These are phyloP conservation scores for Drosophila melanosoma DNA, from an alignment of 2,888 invertebrate species.

Conservation along the genomic window DNA sequence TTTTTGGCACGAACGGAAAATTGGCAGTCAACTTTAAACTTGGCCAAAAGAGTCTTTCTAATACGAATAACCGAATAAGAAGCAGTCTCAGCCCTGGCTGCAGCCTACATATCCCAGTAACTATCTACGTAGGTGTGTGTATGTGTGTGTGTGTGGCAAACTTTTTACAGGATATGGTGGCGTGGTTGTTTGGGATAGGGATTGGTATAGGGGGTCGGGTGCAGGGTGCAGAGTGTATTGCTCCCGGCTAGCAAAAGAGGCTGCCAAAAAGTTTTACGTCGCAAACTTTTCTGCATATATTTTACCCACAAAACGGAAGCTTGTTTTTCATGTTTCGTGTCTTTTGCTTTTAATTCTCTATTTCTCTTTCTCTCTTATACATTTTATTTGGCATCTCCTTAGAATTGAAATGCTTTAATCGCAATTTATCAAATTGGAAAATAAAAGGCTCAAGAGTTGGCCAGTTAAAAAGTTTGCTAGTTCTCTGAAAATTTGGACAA, in stretches of 20 bases:
- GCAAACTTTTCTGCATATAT: slow-evolving; percentile 79
- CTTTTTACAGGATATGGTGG: slow-evolving; percentile 32
- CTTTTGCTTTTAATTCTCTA: slow-evolving; percentile 56
- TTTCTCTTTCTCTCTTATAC: background rate
- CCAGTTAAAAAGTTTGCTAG: slow-evolving; percentile 45
- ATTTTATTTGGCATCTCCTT: slow-evolving; percentile 30
- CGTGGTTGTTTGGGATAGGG: background rate
- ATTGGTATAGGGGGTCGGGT: background rate
- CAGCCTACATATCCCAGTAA: slow-evolving; percentile 36
- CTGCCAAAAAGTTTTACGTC: slow-evolving; percentile 75
- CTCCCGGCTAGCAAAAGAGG: slow-evolving; percentile 44
- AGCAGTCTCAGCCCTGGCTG: slow-evolving; percentile 37
- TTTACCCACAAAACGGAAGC: slow-evolving; percentile 74
- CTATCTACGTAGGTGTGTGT: slow-evolving; percentile 15
- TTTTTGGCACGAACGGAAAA: slow-evolving; percentile 17
- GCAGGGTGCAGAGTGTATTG: background rate
- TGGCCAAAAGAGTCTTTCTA: slow-evolving; percentile 56
- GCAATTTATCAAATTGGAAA: slow-evolving; percentile 79
- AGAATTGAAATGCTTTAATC: slow-evolving; percentile 74
- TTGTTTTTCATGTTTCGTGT: slow-evolving; percentile 75
- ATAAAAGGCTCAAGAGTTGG: slow-evolving; percentile 51
- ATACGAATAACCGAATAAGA: slow-evolving; percentile 51
- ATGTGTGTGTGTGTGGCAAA: slow-evolving; percentile 38
- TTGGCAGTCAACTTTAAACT: slow-evolving; percentile 71
- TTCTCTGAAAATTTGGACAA: slow-evolving; percentile 31